Conservation (phyloP, 2,113 vertebrate species). For the Motacilla tschutschensis region DNA sequence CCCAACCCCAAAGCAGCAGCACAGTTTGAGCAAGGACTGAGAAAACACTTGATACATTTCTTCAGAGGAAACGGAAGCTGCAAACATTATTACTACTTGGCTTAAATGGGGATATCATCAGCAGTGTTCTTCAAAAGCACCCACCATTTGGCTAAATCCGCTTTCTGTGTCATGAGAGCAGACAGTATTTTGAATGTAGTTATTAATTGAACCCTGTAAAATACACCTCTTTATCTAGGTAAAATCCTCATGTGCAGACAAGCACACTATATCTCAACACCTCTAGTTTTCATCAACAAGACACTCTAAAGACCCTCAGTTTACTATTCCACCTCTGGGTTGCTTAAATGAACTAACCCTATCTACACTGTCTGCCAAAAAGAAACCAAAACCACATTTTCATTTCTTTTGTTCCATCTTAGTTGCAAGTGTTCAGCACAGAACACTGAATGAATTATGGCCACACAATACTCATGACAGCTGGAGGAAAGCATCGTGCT, state of each 20-base stretch:
- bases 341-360: constrained; percentile 61
- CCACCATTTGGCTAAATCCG: background rate
- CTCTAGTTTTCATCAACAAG: constrained; percentile 39
- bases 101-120: background rate
- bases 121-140: background rate
- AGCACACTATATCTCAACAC: constrained; percentile 1
- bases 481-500: constrained; percentile 35
- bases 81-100: background rate
- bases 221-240: background rate
- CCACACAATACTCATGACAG: constrained; percentile 50
- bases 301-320: background rate
- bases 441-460: constrained; percentile 55
- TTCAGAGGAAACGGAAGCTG: background rate
- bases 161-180: background rate
- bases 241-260: constrained; percentile 24
- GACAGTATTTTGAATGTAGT: background rate
- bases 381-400: constrained; percentile 69
- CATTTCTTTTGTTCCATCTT: constrained; percentile 66
- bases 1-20: background rate
- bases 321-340: constrained; percentile 24
- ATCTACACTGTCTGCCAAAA: constrained; percentile 68
- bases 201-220: constrained; percentile 8
- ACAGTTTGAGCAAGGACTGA: background rate
- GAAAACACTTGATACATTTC: background rate
- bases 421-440: constrained; percentile 46